Conservation (phyloP, 2,113 vertebrate species). For the Eulemur rufifrons region DNA sequence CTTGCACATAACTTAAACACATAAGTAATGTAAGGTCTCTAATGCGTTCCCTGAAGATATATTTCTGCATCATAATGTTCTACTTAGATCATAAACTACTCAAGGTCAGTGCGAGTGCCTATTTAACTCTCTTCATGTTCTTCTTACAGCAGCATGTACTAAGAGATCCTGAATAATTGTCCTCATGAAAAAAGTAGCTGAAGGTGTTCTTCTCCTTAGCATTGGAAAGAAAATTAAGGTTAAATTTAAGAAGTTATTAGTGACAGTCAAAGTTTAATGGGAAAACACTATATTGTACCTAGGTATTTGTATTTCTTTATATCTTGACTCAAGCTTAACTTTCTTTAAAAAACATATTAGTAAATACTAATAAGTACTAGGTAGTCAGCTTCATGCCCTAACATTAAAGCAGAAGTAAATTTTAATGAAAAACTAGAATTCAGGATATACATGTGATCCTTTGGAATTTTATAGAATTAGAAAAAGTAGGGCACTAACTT, state of each 20-base stretch:
- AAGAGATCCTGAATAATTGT: slow-evolving; percentile 73
- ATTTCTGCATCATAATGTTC: slow-evolving; percentile 80
- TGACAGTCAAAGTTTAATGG: slow-evolving; percentile 36
- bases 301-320: slow-evolving; percentile 11
- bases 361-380: not conserved
- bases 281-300: slow-evolving; percentile 2
- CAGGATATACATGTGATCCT: not conserved
- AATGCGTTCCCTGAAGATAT: slow-evolving; percentile 76
- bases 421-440: not conserved
- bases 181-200: slow-evolving; percentile 72
- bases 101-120: slow-evolving; percentile 75
- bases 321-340: not conserved
- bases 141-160: slow-evolving; percentile 61
- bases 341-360: not conserved
- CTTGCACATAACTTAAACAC: slow-evolving; percentile 78
- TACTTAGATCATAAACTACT: slow-evolving; percentile 81
- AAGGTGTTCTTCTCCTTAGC: slow-evolving; percentile 67
- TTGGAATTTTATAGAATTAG: not conserved
- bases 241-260: slow-evolving; percentile 60
- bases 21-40: slow-evolving; percentile 77
- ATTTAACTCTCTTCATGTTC: slow-evolving; percentile 76
- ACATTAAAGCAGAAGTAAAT: not conserved
- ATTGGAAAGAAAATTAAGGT: slow-evolving; percentile 64
- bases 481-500: not conserved
- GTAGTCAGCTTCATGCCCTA: not conserved